Evolutionary conservation across 2,797 vertebrate species (phyloP).

Genomic region (Heteromormyrus szaboi): DNA sequence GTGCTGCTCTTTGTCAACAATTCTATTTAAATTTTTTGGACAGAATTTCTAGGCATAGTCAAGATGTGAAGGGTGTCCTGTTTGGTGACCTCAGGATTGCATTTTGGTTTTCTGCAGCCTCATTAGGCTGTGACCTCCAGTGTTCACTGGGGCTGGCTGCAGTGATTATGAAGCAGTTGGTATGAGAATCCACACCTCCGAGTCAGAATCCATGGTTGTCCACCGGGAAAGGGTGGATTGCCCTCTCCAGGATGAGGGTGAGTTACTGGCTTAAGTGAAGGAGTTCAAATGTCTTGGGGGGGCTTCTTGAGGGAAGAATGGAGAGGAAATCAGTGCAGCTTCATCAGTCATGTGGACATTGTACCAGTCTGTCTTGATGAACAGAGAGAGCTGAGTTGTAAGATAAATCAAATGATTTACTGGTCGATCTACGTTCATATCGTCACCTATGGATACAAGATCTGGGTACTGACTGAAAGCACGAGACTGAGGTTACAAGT

Average conservation of each 20-base stretch:
- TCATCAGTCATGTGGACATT: not conserved
- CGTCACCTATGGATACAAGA: not conserved
- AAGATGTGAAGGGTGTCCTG: not conserved
- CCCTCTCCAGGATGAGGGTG: not conserved
- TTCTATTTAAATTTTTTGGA: not conserved
- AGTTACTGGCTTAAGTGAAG: not conserved
- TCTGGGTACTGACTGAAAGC: not conserved
- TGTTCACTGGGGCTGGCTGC: not conserved
- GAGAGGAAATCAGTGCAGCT: not conserved
- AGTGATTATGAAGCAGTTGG: not conserved
- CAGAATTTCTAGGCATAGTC: not conserved
- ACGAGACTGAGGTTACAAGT: not conserved
- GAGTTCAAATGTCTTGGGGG: not conserved
- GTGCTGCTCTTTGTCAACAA: not conserved
- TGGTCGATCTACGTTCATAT: not conserved
- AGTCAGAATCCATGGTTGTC: not conserved
- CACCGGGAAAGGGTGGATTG: not conserved
- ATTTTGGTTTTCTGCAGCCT: not conserved
- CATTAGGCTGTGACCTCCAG: not conserved
- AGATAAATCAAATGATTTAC: not conserved
- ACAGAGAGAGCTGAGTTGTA: not conserved
- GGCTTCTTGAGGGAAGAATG: not conserved
- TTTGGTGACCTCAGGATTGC: not conserved
- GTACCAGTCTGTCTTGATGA: not conserved
- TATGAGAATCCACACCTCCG: not conserved